Percentiles rank a stretch among this genome's conserved stretches.
These are phyloP conservation scores for Stramonita haemastoma DNA, from an alignment of 2,888 invertebrate species.

Conservation along the genomic window DNA sequence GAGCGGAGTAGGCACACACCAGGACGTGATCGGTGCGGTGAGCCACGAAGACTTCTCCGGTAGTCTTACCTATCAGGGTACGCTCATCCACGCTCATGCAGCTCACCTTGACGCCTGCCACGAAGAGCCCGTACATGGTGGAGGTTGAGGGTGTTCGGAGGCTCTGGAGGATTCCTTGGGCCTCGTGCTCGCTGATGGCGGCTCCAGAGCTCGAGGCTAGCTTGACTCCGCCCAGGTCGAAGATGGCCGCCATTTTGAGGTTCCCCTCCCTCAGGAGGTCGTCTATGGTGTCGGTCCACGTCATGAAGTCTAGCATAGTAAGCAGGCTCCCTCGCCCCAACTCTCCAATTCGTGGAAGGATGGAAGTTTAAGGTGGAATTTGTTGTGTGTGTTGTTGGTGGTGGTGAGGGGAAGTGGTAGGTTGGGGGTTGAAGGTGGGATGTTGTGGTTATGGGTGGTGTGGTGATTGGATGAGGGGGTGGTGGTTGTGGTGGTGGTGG, in stretches of 20 bases:
- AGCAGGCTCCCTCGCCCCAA: background rate
- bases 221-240: slow-evolving; percentile 50
- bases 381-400: background rate
- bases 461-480: too few species aligned
- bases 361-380: background rate
- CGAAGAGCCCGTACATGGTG: slow-evolving; percentile 46
- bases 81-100: slow-evolving; percentile 49
- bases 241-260: slow-evolving; percentile 54
- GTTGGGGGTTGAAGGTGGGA: background rate
- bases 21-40: slow-evolving; percentile 47
- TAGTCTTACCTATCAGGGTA: slow-evolving; percentile 49
- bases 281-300: slow-evolving; percentile 55
- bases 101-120: slow-evolving; percentile 48
- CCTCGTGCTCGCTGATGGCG: slow-evolving; percentile 45
- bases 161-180: slow-evolving; percentile 39
- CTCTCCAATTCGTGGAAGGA: background rate
- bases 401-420: background rate
- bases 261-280: slow-evolving; percentile 51
- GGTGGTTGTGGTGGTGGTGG: too few species aligned
- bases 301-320: slow-evolving; percentile 56
- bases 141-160: slow-evolving; percentile 37
- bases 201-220: slow-evolving; percentile 49
- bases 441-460: too few species aligned
- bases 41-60: slow-evolving; percentile 48
- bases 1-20: slow-evolving; percentile 47